Percentiles rank a stretch among this genome's conserved stretches.
Evolutionary conservation across 1,140 invertebrate species (phyloP).

Genomic region (Drosophila sechellia): DNA sequence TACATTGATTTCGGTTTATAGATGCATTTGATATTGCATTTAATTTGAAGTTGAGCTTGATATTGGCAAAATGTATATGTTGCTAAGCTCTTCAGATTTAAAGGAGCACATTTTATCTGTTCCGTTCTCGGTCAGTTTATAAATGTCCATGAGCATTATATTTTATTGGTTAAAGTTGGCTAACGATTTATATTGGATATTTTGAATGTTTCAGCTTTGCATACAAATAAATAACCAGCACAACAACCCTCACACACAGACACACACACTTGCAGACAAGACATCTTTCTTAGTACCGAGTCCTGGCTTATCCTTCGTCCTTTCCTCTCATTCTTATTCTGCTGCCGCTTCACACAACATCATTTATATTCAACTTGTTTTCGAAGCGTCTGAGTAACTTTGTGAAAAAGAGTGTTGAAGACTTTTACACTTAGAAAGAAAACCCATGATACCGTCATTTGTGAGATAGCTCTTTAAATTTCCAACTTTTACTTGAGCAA

Average conservation of each 20-base stretch:
- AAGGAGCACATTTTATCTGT: neutral
- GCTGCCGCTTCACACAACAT: slow-evolving; percentile 71
- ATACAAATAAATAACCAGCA: slow-evolving; percentile 73
- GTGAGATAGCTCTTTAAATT: no score
- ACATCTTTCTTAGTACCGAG: slow-evolving; percentile 57
- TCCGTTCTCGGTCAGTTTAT: slow-evolving; percentile 7
- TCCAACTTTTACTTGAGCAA: no score
- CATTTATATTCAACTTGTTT: slow-evolving; percentile 83
- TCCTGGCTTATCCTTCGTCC: slow-evolving; percentile 22
- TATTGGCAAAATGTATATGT: neutral
- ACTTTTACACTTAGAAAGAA: slow-evolving; percentile 9
- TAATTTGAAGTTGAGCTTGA: neutral
- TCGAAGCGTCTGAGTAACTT: slow-evolving; percentile 60
- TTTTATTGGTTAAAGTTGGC: slow-evolving; percentile 71
- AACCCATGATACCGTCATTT: neutral
- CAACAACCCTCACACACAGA: slow-evolving; percentile 38
- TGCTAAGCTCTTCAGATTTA: neutral
- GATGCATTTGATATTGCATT: neutral
- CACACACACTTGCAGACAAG: slow-evolving; percentile 37
- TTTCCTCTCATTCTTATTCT: slow-evolving; percentile 42
- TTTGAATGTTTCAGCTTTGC: slow-evolving; percentile 67
- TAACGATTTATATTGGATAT: slow-evolving; percentile 76
- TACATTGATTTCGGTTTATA: neutral
- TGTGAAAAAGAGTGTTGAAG: slow-evolving; percentile 1
- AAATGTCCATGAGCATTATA: slow-evolving; percentile 58